Conservation (phyloP, 2,113 vertebrate genomes). For the Callorhinus ursinus region DNA sequence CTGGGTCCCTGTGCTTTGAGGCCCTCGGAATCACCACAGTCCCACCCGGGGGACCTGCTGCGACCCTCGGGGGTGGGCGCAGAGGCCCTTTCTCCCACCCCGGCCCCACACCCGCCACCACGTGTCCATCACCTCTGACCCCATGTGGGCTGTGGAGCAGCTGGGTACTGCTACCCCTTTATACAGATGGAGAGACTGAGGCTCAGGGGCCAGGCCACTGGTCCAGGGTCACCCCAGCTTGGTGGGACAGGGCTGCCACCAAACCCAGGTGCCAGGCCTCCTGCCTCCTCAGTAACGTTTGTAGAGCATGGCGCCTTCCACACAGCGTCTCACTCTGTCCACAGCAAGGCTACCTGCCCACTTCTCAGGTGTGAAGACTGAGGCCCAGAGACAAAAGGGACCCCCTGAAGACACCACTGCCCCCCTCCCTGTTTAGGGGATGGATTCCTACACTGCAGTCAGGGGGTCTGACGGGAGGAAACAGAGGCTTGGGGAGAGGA, state of each 20-base stretch:
- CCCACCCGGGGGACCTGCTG: neutral
- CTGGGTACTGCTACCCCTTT: fast-evolving
- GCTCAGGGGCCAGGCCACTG: neutral
- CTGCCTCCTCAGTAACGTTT: neutral
- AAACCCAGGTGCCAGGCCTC: neutral
- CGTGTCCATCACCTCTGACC: neutral
- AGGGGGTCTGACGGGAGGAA: neutral
- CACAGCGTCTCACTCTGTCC: neutral
- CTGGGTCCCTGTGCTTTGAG: neutral
- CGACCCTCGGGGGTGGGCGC: fast-evolving
- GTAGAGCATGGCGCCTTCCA: neutral
- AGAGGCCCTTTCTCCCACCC: neutral
- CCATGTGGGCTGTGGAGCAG: neutral
- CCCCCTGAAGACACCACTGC: neutral
- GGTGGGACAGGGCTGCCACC: fast-evolving
- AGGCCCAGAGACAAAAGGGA: neutral
- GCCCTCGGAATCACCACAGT: neutral
- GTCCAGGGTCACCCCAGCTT: neutral
- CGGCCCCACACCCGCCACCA: fast-evolving
- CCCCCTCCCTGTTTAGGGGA: neutral
- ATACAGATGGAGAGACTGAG: neutral
- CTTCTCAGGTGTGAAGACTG: neutral
- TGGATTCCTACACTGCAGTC: neutral
- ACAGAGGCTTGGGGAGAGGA: neutral
- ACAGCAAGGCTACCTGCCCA: fast-evolving